Evolutionary conservation across 2,888 invertebrate genomes (phyloP), one percentile per base, ranked within the genome.

Genomic region (Hartigia nigra): DNA sequence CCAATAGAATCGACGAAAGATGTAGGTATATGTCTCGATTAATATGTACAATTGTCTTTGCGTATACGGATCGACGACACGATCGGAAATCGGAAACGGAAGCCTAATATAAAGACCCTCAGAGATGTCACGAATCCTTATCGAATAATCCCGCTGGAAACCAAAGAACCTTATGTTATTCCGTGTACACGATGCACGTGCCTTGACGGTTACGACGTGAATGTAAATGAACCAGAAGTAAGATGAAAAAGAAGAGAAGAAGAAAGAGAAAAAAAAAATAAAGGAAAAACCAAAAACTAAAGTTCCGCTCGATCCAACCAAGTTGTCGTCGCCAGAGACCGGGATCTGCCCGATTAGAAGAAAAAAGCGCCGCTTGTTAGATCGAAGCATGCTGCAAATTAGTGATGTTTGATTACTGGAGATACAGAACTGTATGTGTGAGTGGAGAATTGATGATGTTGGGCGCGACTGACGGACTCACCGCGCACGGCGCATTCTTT

Each of bases 401-500:
- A 87, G 85, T 86, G 86, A 86, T 81, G 84, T 85, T 55, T 86
- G 84, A 90, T 90, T 88, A 90, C 89, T 90, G 90, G 86, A 87
- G 90, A 90, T 91, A 91, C 90, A 90, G 90, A 91, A 90, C 90
- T 90, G 90, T 90, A 86, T 88, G 89, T 89, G 89, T 87, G 87
- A 88, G 88, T 88, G 86, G 86, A 89, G 88, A 88, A 86, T 86
- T 90, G 89, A 86, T 88, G 91, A 89, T 91, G 88, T 89, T 90
- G 87, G 90, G 89, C 90, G 90, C 90, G 90, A 91, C 86, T 89
- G 87, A 89, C 88, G 88, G 86, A 95, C 95, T 95, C 95, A 96
- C 97, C 96, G 95, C 96, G 96, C 94, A 96, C 96, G 92, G 96
- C 95, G 94, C 98, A 98, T 94, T 98, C 97, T 95, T 98, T 98